Conservation (phyloP, 2,797 vertebrate genomes). For the Sebastes oblongus region DNA sequence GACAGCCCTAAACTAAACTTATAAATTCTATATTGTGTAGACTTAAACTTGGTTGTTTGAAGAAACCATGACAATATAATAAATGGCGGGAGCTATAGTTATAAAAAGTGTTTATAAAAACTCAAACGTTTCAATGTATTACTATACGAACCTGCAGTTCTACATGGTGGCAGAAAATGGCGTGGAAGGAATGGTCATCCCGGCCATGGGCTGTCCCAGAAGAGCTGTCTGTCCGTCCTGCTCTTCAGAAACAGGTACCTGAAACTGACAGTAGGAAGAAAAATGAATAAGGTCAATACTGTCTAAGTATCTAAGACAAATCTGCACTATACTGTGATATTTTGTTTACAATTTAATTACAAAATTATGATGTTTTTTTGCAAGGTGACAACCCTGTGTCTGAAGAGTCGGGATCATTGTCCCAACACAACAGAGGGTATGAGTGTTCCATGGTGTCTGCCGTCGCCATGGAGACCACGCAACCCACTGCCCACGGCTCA, state of each 20-base stretch:
- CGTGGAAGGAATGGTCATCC: conserved; percentile 46
- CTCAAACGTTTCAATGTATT: accelerated
- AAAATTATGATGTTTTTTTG: background rate
- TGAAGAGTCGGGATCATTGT: conserved; percentile 47
- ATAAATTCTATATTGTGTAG: background rate
- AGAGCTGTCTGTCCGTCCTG: conserved; percentile 70
- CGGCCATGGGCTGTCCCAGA: conserved; percentile 60
- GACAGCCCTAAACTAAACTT: background rate
- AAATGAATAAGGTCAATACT: too few species aligned
- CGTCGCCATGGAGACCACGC: conserved; percentile 31
- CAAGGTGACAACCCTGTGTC: conserved; percentile 59
- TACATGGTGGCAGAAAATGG: conserved; percentile 75
- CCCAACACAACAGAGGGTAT: conserved; percentile 57
- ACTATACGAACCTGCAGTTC: conserved; percentile 73
- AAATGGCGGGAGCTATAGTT: background rate
- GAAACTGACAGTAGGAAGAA: background rate
- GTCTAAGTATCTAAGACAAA: background rate
- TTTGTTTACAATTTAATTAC: background rate
- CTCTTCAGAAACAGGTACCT: conserved; percentile 78
- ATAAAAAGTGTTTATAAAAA: background rate
- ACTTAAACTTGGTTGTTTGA: background rate
- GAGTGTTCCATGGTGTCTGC: conserved; percentile 53
- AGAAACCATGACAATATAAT: background rate
- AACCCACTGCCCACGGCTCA: background rate
- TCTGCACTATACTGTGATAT: background rate